Percentiles rank a stretch among this genome's conserved stretches.
Evolutionary conservation across 1,140 invertebrate genomes (phyloP).

Genomic region (Drusus annulatus): DNA sequence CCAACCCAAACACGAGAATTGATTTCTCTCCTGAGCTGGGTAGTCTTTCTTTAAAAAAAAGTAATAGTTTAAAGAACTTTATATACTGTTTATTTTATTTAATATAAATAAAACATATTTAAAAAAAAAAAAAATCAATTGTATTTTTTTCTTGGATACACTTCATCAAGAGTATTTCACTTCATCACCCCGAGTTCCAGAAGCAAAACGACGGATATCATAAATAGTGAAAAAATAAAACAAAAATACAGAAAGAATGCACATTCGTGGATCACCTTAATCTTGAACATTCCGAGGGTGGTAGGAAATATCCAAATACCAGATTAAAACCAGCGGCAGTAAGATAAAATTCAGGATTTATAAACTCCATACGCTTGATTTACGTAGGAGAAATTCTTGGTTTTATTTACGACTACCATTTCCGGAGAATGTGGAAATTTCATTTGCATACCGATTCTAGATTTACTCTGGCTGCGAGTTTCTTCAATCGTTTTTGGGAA

Average conservation of each 20-base stretch:
- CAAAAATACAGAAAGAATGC: not conserved
- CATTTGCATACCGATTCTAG: constrained; percentile 24
- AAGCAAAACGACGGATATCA: not conserved
- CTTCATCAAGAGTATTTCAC: too few species aligned
- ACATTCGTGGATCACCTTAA: not conserved
- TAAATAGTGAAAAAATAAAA: not conserved
- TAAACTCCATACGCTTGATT: not conserved
- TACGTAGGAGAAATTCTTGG: constrained; percentile 1
- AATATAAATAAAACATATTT: too few species aligned
- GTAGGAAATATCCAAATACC: not conserved
- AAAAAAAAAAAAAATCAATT: too few species aligned
- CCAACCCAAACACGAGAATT: too few species aligned
- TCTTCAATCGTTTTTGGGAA: constrained; percentile 11
- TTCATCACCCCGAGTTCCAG: too few species aligned
- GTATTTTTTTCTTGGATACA: too few species aligned
- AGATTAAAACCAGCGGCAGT: not conserved
- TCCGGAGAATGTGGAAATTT: constrained; percentile 22
- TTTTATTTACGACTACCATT: constrained; percentile 20
- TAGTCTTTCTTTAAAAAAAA: too few species aligned
- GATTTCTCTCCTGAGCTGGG: too few species aligned
- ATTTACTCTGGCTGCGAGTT: not conserved
- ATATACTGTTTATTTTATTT: too few species aligned
- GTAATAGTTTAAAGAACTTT: too few species aligned
- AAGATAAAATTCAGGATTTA: not conserved
- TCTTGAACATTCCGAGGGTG: not conserved